Conservation (phyloP, 1,140 invertebrate genomes). For the Eueides isabella region DNA sequence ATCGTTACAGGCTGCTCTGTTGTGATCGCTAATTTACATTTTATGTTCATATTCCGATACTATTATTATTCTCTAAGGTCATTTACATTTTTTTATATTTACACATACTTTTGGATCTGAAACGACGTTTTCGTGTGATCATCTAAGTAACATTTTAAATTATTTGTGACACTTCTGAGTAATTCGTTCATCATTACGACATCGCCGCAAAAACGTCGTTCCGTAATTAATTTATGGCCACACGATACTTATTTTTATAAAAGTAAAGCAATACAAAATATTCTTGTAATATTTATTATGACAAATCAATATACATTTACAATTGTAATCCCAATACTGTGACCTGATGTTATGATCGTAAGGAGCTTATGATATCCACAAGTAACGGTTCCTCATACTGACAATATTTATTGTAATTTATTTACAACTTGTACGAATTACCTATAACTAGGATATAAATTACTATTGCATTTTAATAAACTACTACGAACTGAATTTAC, state of each 20-base stretch:
- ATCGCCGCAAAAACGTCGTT: constrained; percentile 53
- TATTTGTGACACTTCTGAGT: constrained; percentile 20
- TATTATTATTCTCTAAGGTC: constrained; percentile 64
- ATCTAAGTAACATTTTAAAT: constrained; percentile 17
- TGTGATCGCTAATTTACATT: constrained; percentile 74
- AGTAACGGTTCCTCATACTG: constrained; percentile 58
- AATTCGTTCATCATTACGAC: neutral
- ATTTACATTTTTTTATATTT: constrained; percentile 75
- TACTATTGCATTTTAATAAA: constrained; percentile 79
- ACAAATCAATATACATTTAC: constrained; percentile 55
- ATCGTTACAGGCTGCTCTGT: constrained; percentile 72
- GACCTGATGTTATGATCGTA: constrained; percentile 49
- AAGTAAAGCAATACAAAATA: constrained; percentile 64
- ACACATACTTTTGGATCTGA: constrained; percentile 61
- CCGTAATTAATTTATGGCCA: constrained; percentile 70
- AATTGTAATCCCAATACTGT: constrained; percentile 54
- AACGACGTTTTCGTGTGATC: constrained; percentile 32
- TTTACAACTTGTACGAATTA: constrained; percentile 73
- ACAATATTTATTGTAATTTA: constrained; percentile 57
- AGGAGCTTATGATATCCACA: constrained; percentile 52
- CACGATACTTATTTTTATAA: constrained; percentile 77
- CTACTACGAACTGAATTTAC: constrained; percentile 77
- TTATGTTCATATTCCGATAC: constrained; percentile 56
- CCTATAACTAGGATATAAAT: constrained; percentile 78
- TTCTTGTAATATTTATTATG: constrained; percentile 53